A percentile compares a stretch with the other conserved stretches of the same genome.
phyloP scores from a whole-genome alignment of 2,113 vertebrate genomes.

The Zeus faber region DNA sequence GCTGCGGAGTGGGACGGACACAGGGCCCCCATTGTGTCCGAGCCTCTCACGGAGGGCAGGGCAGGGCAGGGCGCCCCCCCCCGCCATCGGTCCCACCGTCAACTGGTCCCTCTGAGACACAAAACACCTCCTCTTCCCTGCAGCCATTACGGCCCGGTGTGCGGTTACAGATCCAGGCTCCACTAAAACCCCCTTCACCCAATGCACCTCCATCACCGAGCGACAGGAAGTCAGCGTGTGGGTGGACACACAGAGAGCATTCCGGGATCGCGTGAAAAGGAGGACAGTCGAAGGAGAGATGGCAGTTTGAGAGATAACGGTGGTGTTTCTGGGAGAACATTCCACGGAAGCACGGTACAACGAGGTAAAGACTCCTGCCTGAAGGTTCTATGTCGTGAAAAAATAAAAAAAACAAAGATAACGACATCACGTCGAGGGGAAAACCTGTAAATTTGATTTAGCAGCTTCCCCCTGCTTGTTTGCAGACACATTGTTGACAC shows the following conservation, averaged over 20 bases:
- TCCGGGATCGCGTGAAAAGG: neutral
- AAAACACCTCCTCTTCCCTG: conserved; percentile 29
- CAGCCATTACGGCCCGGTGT: conserved; percentile 17
- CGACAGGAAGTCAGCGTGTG: conserved; percentile 6
- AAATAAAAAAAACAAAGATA: too few species aligned
- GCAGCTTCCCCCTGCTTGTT: too few species aligned
- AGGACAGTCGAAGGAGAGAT: neutral
- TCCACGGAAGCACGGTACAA: too few species aligned
- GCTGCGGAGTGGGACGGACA: conserved; percentile 11
- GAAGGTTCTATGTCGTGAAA: too few species aligned
- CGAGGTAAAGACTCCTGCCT: too few species aligned
- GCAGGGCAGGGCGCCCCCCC: conserved; percentile 4
- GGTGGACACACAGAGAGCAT: conserved; percentile 2
- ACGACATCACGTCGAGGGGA: too few species aligned
- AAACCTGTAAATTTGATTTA: too few species aligned
- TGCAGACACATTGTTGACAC: too few species aligned
- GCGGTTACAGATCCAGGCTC: conserved; percentile 39
- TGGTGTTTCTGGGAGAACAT: too few species aligned
- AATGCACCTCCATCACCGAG: conserved; percentile 7
- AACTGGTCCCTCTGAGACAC: conserved; percentile 9
- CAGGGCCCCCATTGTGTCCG: conserved; percentile 23
- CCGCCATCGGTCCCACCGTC: conserved; percentile 5
- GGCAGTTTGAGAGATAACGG: too few species aligned
- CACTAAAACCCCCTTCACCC: conserved; percentile 23
- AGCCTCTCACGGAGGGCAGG: neutral